Base-by-base conservation (phyloP, 2,113 vertebrate species). In the Bos javanicus region DNA sequence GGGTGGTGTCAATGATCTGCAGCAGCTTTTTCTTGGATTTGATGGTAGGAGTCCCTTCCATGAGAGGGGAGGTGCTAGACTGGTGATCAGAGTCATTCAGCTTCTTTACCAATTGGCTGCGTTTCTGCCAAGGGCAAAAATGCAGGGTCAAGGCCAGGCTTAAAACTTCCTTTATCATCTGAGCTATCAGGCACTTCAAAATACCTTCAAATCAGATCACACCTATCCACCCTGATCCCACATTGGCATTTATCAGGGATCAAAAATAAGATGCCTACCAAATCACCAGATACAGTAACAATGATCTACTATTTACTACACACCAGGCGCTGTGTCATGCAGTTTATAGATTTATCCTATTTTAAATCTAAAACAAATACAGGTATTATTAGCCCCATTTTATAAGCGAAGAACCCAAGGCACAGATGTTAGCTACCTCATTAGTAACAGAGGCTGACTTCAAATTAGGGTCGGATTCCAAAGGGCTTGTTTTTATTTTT, bases 21-120 rank as follows among this genome's bases (percentile, higher is more conserved):
- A 99, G 98, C 76, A 99, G 99, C 91, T 99, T 99, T 98, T 99
- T 99, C 98, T 99, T 99, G 94, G 99, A 99, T 97, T 99, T 99
- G 96, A 99, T 99, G 0, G 99, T 99, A 15, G 99, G 99, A 0
- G 99, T 99, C 87, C 99, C 99, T 95, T 99, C 99, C 99, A 99
- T 99, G 86, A 99, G 99, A 0, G 99, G 99, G 43, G 99, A 99
- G 0, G 99, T 99, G 64, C 99, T 99, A 13, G 99, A 99, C 86
- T 99, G 99, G 36, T 99, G 99, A 91, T 99, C 99, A 0, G 99
- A 99, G 98, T 99, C 99, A 80, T 99, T 99, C 56, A 99, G 98
- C 97, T 99, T 99, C 98, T 99, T 99, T 71, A 99, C 99, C 87
- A 99, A 98, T 83, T 99, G 99, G 98, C 99, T 99, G 96, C 99